Conservation (phyloP, 2,797 vertebrate species). For the Siniperca scherzeri region DNA sequence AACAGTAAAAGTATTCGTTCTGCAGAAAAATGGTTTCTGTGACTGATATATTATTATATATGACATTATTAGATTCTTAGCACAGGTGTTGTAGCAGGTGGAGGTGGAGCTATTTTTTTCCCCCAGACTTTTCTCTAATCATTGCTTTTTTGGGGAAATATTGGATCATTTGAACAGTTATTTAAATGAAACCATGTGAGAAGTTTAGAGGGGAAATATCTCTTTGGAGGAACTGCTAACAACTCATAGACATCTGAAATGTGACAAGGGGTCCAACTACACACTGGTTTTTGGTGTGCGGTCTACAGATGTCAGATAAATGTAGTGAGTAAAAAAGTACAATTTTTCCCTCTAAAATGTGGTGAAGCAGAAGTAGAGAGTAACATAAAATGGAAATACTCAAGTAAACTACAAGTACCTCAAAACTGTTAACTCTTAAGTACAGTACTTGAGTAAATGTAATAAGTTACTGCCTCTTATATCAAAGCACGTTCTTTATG, state of each 20-base stretch:
- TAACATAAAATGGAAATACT: background rate
- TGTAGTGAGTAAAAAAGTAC: background rate
- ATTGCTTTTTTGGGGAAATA: background rate
- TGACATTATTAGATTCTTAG: background rate
- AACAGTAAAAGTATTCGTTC: background rate
- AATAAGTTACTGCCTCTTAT: constrained; percentile 8
- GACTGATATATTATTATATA: background rate
- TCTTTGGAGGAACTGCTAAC: background rate
- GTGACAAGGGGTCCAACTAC: background rate
- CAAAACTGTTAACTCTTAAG: too few species aligned
- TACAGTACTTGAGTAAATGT: background rate
- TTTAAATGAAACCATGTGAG: background rate
- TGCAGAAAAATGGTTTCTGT: background rate
- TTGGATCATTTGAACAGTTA: background rate
- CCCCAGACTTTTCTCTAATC: background rate
- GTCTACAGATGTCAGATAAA: background rate
- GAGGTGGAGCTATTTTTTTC: background rate
- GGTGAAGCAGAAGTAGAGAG: background rate
- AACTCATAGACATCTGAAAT: background rate
- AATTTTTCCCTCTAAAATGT: background rate
- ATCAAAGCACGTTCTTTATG: constrained; percentile 34
- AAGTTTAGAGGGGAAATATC: background rate
- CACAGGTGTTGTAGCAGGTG: background rate
- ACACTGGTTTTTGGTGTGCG: background rate
- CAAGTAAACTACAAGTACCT: background rate